Base-by-base conservation (phyloP, 2,113 vertebrate genomes). In the Gnathonemus longibarbis region DNA sequence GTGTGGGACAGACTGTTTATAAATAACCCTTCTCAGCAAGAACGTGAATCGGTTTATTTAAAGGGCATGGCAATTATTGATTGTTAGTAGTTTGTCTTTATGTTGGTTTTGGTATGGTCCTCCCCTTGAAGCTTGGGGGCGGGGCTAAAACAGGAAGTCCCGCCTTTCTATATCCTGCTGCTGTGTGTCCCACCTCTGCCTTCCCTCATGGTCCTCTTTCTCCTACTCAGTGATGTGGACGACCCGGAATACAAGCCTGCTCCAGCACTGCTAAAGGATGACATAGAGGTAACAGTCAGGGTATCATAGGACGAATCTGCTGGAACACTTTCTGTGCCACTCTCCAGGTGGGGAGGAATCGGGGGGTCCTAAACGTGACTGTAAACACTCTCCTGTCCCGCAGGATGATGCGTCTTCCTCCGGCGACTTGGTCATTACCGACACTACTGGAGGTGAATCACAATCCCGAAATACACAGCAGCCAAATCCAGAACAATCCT, bases 221-320 rank as follows among this genome's bases (percentile, higher is more conserved):
- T 90, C 91, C 15, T 91, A 17, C 88, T 94, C 94, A 99, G 98
- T 91, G 98, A 99, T 93, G 97, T 98, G 91, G 98, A 99, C 94
- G 98, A 99, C 93, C 98, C 98, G 89, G 98, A 99, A 92, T 99
- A 99, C 92, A 99, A 99, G 93, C 98, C 98, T 91, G 97, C 98
- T 91, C 98, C 98, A 66, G 96, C 98, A n/a, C 90, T 99, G 93
- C 94, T 99, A 91, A 99, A 99, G 94, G 98, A 99, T 91, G 98
- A 99, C 89, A 97, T 97, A 94, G 98, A 99, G 97, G 98, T 99
- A 96, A 87, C 90, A 39, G 17, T 53, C 89, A 46, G 0, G 85
- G 11, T 10, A 42, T 45, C 49, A 8, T 35, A 35, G 49, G 46
- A 87, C 0, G 10, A 53, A 3, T 87, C 13, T 13, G 27, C 49